Percentiles rank a stretch among this genome's conserved stretches.
Evolutionary conservation across 2,113 vertebrate genomes (phyloP).

Genomic region (Ifrita kowaldi): DNA sequence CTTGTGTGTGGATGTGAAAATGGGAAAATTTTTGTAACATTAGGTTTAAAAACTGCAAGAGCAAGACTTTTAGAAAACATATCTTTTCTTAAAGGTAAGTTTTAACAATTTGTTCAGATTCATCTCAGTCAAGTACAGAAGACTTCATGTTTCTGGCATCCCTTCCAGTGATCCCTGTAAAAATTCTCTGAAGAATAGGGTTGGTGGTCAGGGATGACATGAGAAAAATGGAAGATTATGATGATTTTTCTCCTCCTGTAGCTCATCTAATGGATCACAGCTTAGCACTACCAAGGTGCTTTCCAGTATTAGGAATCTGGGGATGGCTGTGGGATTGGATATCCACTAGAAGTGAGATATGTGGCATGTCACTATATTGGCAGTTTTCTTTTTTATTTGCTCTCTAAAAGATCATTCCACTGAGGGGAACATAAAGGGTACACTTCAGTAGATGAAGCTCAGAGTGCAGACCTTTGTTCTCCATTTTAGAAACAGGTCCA

Average conservation of each 20-base stretch:
- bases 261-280: neutral
- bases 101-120: neutral
- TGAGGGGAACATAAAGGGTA: neutral
- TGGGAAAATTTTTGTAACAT: conserved; percentile 69
- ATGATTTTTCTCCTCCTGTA: neutral
- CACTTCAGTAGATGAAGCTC: neutral
- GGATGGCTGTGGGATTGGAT: neutral
- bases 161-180: neutral
- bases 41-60: conserved; percentile 70
- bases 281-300: neutral
- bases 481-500: neutral
- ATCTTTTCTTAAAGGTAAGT: conserved; percentile 65
- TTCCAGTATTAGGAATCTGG: neutral
- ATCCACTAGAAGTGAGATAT: neutral
- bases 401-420: neutral
- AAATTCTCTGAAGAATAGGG: neutral
- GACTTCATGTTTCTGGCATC: neutral
- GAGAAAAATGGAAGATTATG: neutral
- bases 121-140: neutral
- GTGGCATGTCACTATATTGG: neutral
- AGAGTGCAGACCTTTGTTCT: neutral
- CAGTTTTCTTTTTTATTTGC: neutral
- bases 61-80: conserved; percentile 65
- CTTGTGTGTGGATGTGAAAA: conserved; percentile 78
- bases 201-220: neutral